These are phyloP conservation scores for Hydropsyche tenuis DNA, from an alignment of 1,140 invertebrate species.

Conservation along the genomic window DNA sequence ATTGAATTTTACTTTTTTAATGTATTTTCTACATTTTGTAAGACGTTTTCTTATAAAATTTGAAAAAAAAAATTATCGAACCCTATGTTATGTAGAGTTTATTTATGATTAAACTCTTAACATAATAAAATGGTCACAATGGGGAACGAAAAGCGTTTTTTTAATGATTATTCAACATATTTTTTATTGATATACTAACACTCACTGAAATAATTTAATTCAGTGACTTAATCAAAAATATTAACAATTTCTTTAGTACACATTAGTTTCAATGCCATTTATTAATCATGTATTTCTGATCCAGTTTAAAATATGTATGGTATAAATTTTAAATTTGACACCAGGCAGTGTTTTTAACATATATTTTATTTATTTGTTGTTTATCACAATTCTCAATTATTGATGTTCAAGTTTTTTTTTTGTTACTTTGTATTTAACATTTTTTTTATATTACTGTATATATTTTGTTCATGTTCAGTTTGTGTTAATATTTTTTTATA, in stretches of 20 bases:
- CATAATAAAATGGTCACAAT: conserved; percentile 15
- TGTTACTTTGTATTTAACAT: background rate
- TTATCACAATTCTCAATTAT: background rate
- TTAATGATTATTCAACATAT: too few species aligned
- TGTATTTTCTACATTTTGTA: too few species aligned
- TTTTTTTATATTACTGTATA: background rate
- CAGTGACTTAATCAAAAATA: too few species aligned
- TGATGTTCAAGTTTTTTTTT: background rate
- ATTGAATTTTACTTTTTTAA: too few species aligned
- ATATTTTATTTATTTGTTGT: background rate
- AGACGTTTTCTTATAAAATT: too few species aligned
- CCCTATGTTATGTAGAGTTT: conserved; percentile 13
- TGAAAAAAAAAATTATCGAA: background rate
- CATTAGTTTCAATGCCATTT: too few species aligned
- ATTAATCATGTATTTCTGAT: background rate
- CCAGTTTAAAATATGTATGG: too few species aligned
- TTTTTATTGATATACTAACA: too few species aligned
- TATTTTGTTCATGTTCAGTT: background rate
- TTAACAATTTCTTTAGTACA: too few species aligned
- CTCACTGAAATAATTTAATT: too few species aligned
- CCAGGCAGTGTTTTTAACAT: background rate
- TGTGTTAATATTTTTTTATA: background rate
- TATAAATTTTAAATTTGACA: conserved; percentile 2
- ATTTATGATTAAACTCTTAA: conserved; percentile 5
- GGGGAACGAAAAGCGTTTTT: background rate